Evolutionary conservation across 2,113 vertebrate species (phyloP).

Genomic region (Gasterosteus aculeatus): DNA sequence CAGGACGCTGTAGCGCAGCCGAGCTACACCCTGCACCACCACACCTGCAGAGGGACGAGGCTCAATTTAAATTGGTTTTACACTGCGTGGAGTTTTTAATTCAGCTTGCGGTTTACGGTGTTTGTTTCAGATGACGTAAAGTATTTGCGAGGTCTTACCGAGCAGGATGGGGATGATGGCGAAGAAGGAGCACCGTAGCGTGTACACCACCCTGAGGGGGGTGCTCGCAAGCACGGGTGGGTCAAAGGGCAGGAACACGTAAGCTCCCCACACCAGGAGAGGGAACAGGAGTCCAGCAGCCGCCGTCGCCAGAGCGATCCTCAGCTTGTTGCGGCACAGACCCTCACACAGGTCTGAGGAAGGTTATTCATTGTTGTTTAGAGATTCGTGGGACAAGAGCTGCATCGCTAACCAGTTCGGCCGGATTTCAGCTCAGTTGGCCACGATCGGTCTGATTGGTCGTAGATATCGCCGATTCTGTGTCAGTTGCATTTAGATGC

Average conservation of each 20-base stretch:
- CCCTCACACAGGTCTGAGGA: conserved; percentile 55
- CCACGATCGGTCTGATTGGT: background rate
- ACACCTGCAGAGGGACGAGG: conserved; percentile 76
- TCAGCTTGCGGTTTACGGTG: background rate
- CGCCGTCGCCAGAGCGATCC: conserved; percentile 23
- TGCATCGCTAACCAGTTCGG: background rate
- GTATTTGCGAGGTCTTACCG: conserved; percentile 80
- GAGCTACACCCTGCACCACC: conserved; percentile 84
- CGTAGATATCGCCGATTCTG: background rate
- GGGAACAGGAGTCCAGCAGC: conserved; percentile 86
- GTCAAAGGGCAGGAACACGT: conserved; percentile 90
- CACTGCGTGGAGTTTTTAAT: background rate
- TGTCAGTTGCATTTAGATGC: background rate
- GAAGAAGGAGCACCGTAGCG: conserved; percentile 89
- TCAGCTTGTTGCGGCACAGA: conserved; percentile 53
- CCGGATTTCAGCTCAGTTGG: background rate
- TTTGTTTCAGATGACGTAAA: background rate
- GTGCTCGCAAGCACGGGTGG: conserved; percentile 82
- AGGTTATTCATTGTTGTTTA: background rate
- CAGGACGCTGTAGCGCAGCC: conserved; percentile 78
- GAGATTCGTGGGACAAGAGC: background rate
- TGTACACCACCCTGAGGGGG: conserved; percentile 88
- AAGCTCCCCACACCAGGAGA: conserved; percentile 88
- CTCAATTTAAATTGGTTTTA: background rate
- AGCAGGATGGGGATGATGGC: conserved; percentile 89